Conservation (phyloP, 2,888 invertebrate genomes). For the Cheilosia vernalis region DNA sequence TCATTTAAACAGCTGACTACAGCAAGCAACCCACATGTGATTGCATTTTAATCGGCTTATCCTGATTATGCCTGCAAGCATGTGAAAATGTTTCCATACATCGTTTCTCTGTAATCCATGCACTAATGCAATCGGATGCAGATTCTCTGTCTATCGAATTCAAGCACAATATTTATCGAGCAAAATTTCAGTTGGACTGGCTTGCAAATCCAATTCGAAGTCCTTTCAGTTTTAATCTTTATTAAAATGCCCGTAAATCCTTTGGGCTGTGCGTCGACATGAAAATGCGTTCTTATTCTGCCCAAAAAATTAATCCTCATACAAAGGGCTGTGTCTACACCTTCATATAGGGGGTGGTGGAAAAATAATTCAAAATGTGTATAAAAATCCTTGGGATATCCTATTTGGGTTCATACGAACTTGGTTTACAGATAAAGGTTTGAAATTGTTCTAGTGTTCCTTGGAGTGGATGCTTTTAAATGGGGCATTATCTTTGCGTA, state of each 20-base stretch:
- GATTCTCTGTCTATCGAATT: not conserved
- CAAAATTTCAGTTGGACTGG: constrained; percentile 23
- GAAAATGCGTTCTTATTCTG: constrained; percentile 36
- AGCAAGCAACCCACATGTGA: constrained; percentile 15
- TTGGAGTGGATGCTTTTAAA: too few relatives aligned
- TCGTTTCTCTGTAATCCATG: not conserved
- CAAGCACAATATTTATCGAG: constrained; percentile 22
- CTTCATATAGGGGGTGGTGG: not conserved
- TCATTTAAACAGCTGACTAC: not conserved
- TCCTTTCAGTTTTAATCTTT: constrained; percentile 47
- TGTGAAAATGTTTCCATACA: constrained; percentile 12
- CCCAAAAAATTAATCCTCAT: constrained; percentile 48
- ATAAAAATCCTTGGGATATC: not conserved
- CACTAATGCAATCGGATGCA: not conserved
- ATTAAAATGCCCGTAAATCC: constrained; percentile 60
- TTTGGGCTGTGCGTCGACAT: constrained; percentile 7
- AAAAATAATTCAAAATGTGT: not conserved
- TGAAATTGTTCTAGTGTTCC: too few relatives aligned
- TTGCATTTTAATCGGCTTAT: constrained; percentile 56
- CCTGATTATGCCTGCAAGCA: constrained; percentile 38
- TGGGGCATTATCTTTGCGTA: too few relatives aligned
- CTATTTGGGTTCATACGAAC: too few relatives aligned
- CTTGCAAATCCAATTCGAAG: constrained; percentile 25
- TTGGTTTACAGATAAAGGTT: too few relatives aligned
- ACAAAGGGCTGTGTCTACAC: constrained; percentile 2